These are phyloP conservation scores for Charanyca ferruginea DNA, from an alignment of 2,888 invertebrate genomes.

Conservation along the genomic window DNA sequence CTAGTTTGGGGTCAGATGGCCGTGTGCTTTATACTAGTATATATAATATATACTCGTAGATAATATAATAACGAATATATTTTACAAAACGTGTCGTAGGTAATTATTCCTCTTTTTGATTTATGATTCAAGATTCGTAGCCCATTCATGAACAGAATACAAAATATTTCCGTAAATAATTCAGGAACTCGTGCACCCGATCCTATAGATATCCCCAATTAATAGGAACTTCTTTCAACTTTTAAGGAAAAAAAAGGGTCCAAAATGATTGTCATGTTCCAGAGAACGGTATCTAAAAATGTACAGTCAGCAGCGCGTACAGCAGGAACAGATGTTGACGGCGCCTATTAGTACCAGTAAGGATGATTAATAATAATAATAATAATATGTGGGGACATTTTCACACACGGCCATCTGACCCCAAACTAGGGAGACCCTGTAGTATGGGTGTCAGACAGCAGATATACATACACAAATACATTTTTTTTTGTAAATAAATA, in stretches of 20 bases:
- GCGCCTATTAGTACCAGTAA: background rate
- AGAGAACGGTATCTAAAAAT: background rate
- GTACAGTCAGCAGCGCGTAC: too few species aligned
- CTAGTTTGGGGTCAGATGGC: too few species aligned
- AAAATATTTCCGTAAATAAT: background rate
- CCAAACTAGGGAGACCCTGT: too few species aligned
- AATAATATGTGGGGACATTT: too few species aligned
- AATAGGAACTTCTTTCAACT: slow-evolving; percentile 36
- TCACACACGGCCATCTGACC: too few species aligned
- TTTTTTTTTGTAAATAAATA: too few species aligned
- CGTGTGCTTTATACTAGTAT: too few species aligned
- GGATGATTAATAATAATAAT: too few species aligned
- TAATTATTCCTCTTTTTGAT: background rate
- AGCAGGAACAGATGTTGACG: too few species aligned
- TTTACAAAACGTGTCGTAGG: background rate
- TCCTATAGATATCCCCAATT: slow-evolving; percentile 25
- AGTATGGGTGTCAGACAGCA: too few species aligned
- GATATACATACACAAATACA: too few species aligned
- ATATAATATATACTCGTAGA: too few species aligned
- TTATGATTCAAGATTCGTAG: background rate
- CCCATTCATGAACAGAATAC: background rate
- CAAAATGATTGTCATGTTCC: slow-evolving; percentile 23
- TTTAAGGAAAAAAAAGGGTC: slow-evolving; percentile 26
- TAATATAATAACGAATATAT: background rate
- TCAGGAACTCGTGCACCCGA: slow-evolving; percentile 4